phyloP scores from a whole-genome alignment of 1,140 invertebrate genomes.

The Drosophila miranda region DNA sequence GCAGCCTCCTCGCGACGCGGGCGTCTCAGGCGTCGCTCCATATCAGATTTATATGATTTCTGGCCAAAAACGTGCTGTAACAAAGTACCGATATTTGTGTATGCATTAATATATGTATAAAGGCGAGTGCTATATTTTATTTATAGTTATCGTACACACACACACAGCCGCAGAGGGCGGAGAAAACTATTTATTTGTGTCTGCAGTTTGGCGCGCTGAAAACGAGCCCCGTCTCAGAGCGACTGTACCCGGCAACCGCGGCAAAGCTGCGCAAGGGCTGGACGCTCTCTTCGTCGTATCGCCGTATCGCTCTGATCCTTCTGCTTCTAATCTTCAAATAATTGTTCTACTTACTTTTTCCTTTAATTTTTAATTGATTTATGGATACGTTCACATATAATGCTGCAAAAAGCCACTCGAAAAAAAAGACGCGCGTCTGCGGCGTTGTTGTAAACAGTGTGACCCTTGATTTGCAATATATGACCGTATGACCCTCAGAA shows the following conservation, averaged over 20 bases:
- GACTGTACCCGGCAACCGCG: constrained; percentile 57
- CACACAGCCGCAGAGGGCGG: constrained; percentile 7
- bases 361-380: too few species aligned
- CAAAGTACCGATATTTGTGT: constrained; percentile 26
- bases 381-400: not conserved
- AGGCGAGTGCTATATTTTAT: constrained; percentile 60
- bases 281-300: too few species aligned
- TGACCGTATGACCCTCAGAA: too few species aligned
- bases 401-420: not conserved
- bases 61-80: constrained; percentile 36
- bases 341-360: too few species aligned
- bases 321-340: too few species aligned
- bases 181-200: constrained; percentile 18
- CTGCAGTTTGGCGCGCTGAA: constrained; percentile 51
- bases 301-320: too few species aligned
- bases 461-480: too few species aligned
- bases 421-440: constrained; percentile 49
- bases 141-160: constrained; percentile 56
- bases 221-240: not conserved
- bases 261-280: constrained; percentile 2
- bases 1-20: constrained; percentile 57
- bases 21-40: constrained; percentile 71
- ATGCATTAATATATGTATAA: constrained; percentile 11
- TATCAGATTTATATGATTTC: constrained; percentile 19
- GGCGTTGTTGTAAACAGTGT: constrained; percentile 3